phyloP scores from a whole-genome alignment of 1,140 invertebrate genomes.

The Druon quercuslanigerum region DNA sequence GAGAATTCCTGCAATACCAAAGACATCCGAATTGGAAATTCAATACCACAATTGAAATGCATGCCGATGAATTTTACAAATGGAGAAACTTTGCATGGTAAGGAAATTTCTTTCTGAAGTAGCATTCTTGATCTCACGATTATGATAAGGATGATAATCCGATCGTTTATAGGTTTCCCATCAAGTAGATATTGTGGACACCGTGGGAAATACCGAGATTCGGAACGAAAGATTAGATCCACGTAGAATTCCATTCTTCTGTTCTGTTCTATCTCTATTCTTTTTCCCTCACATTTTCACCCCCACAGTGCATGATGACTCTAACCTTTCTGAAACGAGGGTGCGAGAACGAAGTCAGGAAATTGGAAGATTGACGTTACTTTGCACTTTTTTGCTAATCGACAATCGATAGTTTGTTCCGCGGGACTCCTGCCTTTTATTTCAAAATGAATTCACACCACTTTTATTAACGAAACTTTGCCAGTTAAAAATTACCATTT shows the following conservation, averaged over 20 bases:
- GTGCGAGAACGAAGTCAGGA: slow-evolving; percentile 18
- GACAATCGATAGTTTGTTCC: slow-evolving; percentile 36
- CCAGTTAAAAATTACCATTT: not conserved
- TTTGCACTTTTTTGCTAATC: slow-evolving; percentile 36
- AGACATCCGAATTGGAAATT: too few species aligned
- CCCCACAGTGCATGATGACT: not conserved
- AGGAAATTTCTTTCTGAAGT: not conserved
- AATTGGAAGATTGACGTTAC: slow-evolving; percentile 36
- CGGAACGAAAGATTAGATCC: slow-evolving; percentile 5
- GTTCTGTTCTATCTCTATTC: not conserved
- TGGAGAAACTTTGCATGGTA: too few species aligned
- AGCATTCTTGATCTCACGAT: not conserved
- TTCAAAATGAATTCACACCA: slow-evolving; percentile 16
- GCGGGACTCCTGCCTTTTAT: not conserved
- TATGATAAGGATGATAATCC: not conserved
- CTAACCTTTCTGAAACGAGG: slow-evolving; percentile 20
- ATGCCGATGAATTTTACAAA: too few species aligned
- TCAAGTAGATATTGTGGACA: not conserved
- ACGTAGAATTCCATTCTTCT: not conserved
- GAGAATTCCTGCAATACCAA: too few species aligned
- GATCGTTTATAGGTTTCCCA: not conserved
- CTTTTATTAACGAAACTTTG: not conserved
- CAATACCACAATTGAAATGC: too few species aligned
- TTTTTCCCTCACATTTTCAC: not conserved
- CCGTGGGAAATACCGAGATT: not conserved